A percentile compares a stretch with the other conserved stretches of the same genome.
Evolutionary conservation across 1,140 invertebrate species (phyloP).

Genomic region (Diachasma alloeum): DNA sequence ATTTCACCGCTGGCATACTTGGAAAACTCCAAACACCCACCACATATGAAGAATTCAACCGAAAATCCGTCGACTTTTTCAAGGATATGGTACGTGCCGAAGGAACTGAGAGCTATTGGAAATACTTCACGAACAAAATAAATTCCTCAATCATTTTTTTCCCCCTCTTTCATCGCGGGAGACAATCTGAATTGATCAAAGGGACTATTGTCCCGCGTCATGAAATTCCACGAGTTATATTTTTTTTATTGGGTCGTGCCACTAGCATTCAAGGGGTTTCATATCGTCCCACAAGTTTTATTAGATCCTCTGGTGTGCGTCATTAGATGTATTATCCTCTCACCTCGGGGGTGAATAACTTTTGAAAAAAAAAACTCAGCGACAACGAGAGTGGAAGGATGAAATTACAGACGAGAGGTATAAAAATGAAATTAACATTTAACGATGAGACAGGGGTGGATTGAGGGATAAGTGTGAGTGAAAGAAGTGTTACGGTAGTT

Average conservation of each 20-base stretch:
- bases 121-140: constrained; percentile 14
- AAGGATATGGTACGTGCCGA: not conserved
- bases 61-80: not conserved
- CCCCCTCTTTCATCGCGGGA: not conserved
- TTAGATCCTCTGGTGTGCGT: too few species aligned
- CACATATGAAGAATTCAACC: not conserved
- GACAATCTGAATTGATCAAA: too few species aligned
- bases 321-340: not conserved
- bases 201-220: too few species aligned
- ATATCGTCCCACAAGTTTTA: too few species aligned
- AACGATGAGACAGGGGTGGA: constrained; percentile 25
- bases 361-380: not conserved
- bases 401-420: constrained; percentile 18
- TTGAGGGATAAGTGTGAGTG: not conserved
- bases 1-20: constrained; percentile 34
- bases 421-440: constrained; percentile 44
- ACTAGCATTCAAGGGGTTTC: too few species aligned
- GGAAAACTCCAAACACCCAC: constrained; percentile 16
- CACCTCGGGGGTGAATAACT: not conserved
- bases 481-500: not conserved
- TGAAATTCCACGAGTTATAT: too few species aligned
- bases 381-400: not conserved
- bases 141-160: not conserved
- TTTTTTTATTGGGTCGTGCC: too few species aligned
- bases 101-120: constrained; percentile 20